Evolutionary conservation across 2,888 invertebrate genomes (phyloP).

Genomic region (Hirtodrosophila confusa): DNA sequence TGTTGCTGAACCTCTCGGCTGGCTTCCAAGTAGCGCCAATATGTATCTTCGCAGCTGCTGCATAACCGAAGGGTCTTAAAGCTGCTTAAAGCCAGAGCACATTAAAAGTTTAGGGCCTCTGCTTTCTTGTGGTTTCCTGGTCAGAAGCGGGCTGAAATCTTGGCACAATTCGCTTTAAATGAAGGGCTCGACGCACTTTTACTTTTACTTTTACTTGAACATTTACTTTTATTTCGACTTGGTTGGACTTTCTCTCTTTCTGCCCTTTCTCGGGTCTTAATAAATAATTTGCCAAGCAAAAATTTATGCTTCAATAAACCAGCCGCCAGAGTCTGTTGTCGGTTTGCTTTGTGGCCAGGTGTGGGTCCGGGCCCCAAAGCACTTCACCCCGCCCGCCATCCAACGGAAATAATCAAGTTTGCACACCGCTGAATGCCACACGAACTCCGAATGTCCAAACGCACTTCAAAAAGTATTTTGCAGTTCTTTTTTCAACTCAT

Average conservation of each 20-base stretch:
- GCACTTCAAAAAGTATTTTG: slow-evolving; percentile 67
- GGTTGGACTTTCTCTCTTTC: slow-evolving; percentile 14
- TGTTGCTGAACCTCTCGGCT: neutral
- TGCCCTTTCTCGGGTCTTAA: slow-evolving; percentile 64
- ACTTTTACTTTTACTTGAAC: slow-evolving; percentile 52
- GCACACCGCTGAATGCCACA: slow-evolving; percentile 69
- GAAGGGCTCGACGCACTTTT: slow-evolving; percentile 46
- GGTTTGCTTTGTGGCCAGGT: slow-evolving; percentile 31
- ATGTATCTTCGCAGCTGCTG: slow-evolving; percentile 24
- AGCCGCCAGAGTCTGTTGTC: slow-evolving; percentile 38
- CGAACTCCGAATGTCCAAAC: slow-evolving; percentile 59
- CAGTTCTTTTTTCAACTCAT: slow-evolving; percentile 42
- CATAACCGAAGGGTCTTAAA: slow-evolving; percentile 46
- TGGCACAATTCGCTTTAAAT: slow-evolving; percentile 35
- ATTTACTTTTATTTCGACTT: slow-evolving; percentile 44
- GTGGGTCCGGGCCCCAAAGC: slow-evolving; percentile 12
- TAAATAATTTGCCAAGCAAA: slow-evolving; percentile 73
- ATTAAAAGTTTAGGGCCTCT: slow-evolving; percentile 30
- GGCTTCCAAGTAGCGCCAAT: slow-evolving; percentile 20
- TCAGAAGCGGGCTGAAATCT: slow-evolving; percentile 32
- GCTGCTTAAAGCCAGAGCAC: slow-evolving; percentile 46
- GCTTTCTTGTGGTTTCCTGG: slow-evolving; percentile 50
- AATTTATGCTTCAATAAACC: slow-evolving; percentile 76
- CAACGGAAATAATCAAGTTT: slow-evolving; percentile 74
- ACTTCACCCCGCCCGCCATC: slow-evolving; percentile 24